phyloP scores from a whole-genome alignment of 2,797 vertebrate genomes.

The Diglossa cyanea region DNA sequence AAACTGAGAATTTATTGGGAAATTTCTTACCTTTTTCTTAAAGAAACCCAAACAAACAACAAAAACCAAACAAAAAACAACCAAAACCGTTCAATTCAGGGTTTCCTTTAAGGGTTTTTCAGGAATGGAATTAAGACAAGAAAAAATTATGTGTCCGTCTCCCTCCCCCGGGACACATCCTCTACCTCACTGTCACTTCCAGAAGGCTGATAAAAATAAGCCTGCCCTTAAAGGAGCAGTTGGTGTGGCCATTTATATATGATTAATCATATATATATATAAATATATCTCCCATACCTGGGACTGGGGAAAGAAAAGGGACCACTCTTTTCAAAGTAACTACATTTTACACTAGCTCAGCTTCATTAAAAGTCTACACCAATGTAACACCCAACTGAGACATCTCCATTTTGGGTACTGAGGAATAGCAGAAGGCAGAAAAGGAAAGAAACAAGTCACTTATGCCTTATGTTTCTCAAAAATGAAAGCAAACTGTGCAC shows the following conservation, averaged over 20 bases:
- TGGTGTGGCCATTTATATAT: background rate
- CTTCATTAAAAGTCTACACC: background rate
- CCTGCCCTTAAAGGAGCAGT: background rate
- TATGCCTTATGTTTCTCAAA: background rate
- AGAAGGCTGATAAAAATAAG: background rate
- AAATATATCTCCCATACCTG: background rate
- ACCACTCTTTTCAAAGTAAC: background rate
- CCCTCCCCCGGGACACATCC: background rate
- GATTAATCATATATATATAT: background rate
- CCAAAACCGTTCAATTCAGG: background rate
- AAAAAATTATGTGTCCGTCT: background rate
- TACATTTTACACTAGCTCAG: background rate
- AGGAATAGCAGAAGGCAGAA: background rate
- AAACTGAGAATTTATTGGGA: background rate
- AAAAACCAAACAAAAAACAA: too few relatives aligned
- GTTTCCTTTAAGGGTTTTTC: background rate
- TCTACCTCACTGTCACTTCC: background rate
- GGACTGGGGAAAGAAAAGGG: background rate
- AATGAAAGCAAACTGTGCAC: background rate
- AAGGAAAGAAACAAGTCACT: background rate
- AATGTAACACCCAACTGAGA: background rate
- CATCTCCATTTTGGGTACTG: background rate
- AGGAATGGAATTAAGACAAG: background rate
- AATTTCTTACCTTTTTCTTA: background rate
- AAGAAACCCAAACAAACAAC: background rate